phyloP scores from a whole-genome alignment of 2,888 invertebrate species.

The Odontomyia ornata region DNA sequence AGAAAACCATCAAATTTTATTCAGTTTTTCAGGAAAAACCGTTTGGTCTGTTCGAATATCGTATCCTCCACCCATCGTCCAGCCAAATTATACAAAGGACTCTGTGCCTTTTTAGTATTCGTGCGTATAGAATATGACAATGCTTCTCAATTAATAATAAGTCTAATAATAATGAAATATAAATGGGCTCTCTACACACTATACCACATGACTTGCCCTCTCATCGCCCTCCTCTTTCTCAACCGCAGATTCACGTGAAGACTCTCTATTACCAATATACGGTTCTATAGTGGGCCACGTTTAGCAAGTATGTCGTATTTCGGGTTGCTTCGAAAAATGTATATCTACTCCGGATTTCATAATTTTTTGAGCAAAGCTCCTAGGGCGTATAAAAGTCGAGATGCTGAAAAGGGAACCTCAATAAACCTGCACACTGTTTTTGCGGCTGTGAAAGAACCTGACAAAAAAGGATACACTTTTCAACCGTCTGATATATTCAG shows the following conservation, averaged over 20 bases:
- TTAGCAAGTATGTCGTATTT: constrained; percentile 12
- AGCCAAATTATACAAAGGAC: background rate
- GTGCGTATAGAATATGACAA: constrained; percentile 23
- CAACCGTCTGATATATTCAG: constrained; percentile 21
- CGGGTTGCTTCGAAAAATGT: constrained; percentile 16
- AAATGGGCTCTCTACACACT: constrained; percentile 43
- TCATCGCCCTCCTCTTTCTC: background rate
- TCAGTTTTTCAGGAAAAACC: constrained; percentile 20
- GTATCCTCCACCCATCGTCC: background rate
- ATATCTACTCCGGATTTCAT: constrained; percentile 26
- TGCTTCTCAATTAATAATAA: constrained; percentile 50
- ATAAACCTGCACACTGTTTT: background rate
- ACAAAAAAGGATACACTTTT: constrained; percentile 31
- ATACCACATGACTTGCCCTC: background rate
- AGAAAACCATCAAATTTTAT: constrained; percentile 37
- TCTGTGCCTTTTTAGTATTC: constrained; percentile 2
- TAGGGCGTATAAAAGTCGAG: background rate
- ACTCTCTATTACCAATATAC: constrained; percentile 4
- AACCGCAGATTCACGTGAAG: background rate
- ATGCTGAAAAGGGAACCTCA: background rate
- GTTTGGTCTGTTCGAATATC: background rate
- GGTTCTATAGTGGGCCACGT: background rate
- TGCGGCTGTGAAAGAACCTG: background rate
- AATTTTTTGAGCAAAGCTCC: constrained; percentile 24
- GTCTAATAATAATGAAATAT: constrained; percentile 50